phyloP scores from a whole-genome alignment of 2,888 invertebrate species.

The Stictocephala bisonia region DNA sequence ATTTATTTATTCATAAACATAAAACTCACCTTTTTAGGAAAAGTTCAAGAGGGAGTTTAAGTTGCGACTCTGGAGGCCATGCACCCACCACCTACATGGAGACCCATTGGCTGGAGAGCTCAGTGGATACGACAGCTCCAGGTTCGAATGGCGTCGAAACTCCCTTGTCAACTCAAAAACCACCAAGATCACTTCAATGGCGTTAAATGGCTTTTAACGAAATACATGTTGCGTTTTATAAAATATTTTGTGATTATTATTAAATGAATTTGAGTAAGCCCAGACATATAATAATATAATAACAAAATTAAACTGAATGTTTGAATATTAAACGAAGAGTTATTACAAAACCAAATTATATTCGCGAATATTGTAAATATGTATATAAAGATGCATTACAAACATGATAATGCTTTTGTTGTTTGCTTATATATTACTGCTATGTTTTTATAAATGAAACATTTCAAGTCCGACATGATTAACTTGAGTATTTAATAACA shows the following conservation, averaged over 20 bases:
- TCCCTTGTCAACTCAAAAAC: slow-evolving; percentile 53
- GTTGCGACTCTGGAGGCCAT: slow-evolving; percentile 69
- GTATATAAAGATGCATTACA: no score
- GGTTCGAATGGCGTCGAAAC: slow-evolving; percentile 57
- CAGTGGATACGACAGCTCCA: slow-evolving; percentile 58
- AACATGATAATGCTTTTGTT: no score
- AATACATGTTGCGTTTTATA: slow-evolving; percentile 24
- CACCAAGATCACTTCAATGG: slow-evolving; percentile 42
- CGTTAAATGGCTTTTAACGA: slow-evolving; percentile 35
- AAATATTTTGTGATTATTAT: slow-evolving; percentile 40
- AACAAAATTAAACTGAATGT: slow-evolving; percentile 15
- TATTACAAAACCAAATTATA: no score
- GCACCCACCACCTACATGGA: slow-evolving; percentile 51
- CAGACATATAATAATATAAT: slow-evolving; percentile 8
- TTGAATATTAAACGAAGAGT: no score
- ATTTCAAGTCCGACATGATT: no score
- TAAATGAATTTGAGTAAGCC: slow-evolving; percentile 21
- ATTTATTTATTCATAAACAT: slow-evolving; percentile 9
- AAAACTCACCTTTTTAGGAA: slow-evolving; percentile 69
- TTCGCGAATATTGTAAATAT: no score
- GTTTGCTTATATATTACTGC: no score
- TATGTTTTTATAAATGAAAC: no score
- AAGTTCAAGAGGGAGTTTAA: slow-evolving; percentile 84
- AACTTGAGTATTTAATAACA: no score
- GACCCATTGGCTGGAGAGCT: slow-evolving; percentile 57